Evolutionary conservation across 2,113 vertebrate species (phyloP).

Genomic region (Datnioides undecimradiatus): DNA sequence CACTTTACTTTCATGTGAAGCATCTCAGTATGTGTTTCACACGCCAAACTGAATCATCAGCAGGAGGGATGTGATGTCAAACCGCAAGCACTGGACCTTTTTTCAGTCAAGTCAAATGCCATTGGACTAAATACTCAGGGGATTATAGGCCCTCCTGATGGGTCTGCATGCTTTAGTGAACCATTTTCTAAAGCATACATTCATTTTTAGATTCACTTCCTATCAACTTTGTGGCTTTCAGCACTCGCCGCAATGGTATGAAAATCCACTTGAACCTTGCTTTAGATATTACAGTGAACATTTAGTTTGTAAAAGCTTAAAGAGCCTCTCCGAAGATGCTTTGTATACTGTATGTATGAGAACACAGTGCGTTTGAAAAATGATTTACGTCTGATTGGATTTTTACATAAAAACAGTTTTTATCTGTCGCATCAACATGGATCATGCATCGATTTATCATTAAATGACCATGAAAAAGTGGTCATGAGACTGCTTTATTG

Average conservation of each 20-base stretch:
- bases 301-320: background rate
- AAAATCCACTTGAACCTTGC: background rate
- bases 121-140: slow-evolving; percentile 27
- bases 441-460: no score
- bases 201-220: background rate
- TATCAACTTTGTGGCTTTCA: background rate
- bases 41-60: background rate
- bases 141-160: slow-evolving; percentile 20
- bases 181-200: slow-evolving; percentile 17
- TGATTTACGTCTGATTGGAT: no score
- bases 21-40: background rate
- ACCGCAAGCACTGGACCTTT: background rate
- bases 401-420: no score
- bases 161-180: slow-evolving; percentile 11
- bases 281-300: background rate
- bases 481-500: no score
- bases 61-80: background rate
- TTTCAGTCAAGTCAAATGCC: slow-evolving; percentile 25
- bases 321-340: background rate
- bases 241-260: background rate
- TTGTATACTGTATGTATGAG: no score
- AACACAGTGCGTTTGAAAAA: no score
- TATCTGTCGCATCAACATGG: no score
- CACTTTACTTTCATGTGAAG: background rate
- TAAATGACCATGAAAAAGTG: no score